Evolutionary conservation across 1,140 invertebrate genomes (phyloP).

Genomic region (Rhopalosiphum padi): DNA sequence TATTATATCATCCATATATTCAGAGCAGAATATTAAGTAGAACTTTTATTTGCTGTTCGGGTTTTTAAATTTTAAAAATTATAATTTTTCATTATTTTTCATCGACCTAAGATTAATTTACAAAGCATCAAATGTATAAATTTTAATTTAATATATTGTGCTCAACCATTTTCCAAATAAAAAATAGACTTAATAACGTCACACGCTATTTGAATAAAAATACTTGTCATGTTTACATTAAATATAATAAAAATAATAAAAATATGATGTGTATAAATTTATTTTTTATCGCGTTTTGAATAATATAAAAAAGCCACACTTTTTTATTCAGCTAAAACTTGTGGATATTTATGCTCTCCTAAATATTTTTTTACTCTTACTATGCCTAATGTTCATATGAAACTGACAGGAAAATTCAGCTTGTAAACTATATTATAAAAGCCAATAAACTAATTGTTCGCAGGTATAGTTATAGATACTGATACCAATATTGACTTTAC

Average conservation of each 20-base stretch:
- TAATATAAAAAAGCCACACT: neutral
- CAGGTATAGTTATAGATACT: neutral
- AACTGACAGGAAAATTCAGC: neutral
- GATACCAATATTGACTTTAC: neutral
- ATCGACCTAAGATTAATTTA: neutral
- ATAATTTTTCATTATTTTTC: neutral
- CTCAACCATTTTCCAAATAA: neutral
- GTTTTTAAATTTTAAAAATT: neutral
- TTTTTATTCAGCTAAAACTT: neutral
- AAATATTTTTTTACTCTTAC: neutral
- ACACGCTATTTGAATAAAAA: neutral
- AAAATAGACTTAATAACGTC: neutral
- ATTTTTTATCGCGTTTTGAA: neutral
- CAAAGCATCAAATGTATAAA: neutral
- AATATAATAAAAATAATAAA: neutral
- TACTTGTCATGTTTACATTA: neutral
- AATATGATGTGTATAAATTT: neutral
- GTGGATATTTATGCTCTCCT: neutral
- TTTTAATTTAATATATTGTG: neutral
- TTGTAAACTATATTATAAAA: constrained; percentile 1
- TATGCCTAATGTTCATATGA: neutral
- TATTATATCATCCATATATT: too few relatives aligned
- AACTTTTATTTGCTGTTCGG: too few relatives aligned
- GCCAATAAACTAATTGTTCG: neutral
- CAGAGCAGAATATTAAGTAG: too few relatives aligned